Evolutionary conservation across 2,797 vertebrate genomes (phyloP).

Genomic region (Fringilla coelebs): DNA sequence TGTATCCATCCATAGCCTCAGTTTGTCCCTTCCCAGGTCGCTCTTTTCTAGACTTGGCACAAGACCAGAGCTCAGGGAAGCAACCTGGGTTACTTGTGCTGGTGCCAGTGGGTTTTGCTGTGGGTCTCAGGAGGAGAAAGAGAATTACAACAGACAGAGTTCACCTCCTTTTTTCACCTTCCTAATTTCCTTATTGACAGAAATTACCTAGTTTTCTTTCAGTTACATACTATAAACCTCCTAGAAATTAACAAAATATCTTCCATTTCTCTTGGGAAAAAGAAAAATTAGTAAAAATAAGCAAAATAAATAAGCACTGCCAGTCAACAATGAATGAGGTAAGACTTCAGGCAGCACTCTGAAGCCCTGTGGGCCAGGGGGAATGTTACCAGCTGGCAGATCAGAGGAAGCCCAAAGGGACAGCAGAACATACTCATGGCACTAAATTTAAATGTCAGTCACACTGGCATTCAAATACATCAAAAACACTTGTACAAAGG

Average conservation of each 20-base stretch:
- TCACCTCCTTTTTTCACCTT: neutral
- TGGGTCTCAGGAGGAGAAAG: neutral
- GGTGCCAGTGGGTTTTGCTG: neutral
- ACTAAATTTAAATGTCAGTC: neutral
- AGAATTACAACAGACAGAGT: neutral
- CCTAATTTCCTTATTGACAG: neutral
- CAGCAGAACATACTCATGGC: neutral
- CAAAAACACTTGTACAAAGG: neutral
- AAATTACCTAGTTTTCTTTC: neutral
- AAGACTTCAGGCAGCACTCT: neutral
- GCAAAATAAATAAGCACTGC: neutral
- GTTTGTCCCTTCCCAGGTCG: neutral
- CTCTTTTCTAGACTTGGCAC: neutral
- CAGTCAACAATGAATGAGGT: neutral
- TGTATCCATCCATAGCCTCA: neutral
- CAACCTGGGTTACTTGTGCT: neutral
- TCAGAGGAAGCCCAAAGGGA: neutral
- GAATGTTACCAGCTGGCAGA: neutral
- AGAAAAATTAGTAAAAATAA: neutral
- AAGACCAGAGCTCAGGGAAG: neutral
- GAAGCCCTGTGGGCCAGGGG: neutral
- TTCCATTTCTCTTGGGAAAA: neutral
- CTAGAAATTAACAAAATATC: neutral
- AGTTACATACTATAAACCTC: neutral
- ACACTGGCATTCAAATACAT: neutral